Evolutionary conservation across 2,888 invertebrate species (phyloP).

Genomic region (Conchocele bisecta): DNA sequence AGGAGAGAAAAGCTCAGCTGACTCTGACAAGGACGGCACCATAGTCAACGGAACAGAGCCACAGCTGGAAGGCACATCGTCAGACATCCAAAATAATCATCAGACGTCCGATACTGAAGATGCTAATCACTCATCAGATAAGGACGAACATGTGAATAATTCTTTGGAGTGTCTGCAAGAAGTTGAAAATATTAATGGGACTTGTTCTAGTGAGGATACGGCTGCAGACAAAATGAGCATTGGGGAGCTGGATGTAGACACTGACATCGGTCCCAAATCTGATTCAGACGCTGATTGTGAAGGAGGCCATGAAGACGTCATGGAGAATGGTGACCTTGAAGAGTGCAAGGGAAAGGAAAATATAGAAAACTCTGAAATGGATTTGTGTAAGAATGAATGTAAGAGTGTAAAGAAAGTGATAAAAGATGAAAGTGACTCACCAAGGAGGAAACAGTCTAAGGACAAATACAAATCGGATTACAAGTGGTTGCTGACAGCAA

Average conservation of each 20-base stretch:
- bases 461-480: slow-evolving; percentile 25
- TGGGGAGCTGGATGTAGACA: slow-evolving; percentile 13
- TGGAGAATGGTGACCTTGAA: background rate
- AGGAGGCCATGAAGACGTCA: slow-evolving; percentile 1
- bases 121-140: too few species aligned
- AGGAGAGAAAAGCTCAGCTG: too few species aligned
- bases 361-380: slow-evolving; percentile 1
- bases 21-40: slow-evolving; percentile 45
- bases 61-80: slow-evolving; percentile 35
- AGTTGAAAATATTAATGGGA: too few species aligned
- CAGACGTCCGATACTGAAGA: too few species aligned
- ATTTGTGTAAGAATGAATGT: slow-evolving; percentile 41
- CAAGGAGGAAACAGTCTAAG: slow-evolving; percentile 31
- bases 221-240: slow-evolving; percentile 7
- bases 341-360: slow-evolving; percentile 22
- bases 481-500: slow-evolving; percentile 32
- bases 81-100: too few species aligned
- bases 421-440: slow-evolving; percentile 44
- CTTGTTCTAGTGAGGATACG: too few species aligned
- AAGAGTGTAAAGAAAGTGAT: slow-evolving; percentile 46
- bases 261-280: too few species aligned
- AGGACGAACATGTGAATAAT: too few species aligned
- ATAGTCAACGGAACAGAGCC: slow-evolving; percentile 9
- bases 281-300: slow-evolving; percentile 7
- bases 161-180: too few species aligned